phyloP scores from a whole-genome alignment of 2,113 vertebrate species.

The Anarrhichthys ocellatus region DNA sequence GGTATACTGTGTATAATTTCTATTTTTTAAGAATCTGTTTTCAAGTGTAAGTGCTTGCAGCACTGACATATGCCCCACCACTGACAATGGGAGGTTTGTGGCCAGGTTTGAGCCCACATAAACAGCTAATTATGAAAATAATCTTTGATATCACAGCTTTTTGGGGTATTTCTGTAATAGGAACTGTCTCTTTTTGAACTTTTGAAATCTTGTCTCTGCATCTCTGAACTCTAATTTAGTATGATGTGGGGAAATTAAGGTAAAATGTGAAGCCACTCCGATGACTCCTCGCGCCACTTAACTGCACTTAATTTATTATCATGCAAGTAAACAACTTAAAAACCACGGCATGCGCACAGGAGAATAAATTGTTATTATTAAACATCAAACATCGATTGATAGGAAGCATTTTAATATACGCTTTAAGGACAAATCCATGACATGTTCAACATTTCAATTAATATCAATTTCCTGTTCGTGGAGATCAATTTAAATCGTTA shows the following conservation, averaged over 20 bases:
- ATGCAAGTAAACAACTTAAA: conserved; percentile 57
- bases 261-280: conserved; percentile 47
- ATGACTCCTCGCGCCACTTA: conserved; percentile 45
- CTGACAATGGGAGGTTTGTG: conserved; percentile 1
- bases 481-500: not conserved
- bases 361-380: conserved; percentile 19
- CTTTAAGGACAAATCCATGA: not conserved
- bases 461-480: not conserved
- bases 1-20: not conserved
- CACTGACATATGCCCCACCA: not conserved
- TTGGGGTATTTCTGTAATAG: not conserved
- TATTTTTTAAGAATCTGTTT: not conserved
- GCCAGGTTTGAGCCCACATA: conserved; percentile 8
- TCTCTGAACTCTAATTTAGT: conserved; percentile 22
- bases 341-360: not conserved
- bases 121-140: conserved; percentile 6
- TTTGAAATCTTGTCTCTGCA: not conserved
- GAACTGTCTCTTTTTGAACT: not conserved
- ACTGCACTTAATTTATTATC: conserved; percentile 53
- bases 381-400: conserved; percentile 21
- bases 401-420: conserved; percentile 13
- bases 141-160: not conserved
- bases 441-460: not conserved
- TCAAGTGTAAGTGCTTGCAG: not conserved
- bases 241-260: conserved; percentile 40